A percentile compares a stretch with the other conserved stretches of the same genome.
These are phyloP conservation scores for Antennarius maculatus DNA, from an alignment of 2,797 vertebrate genomes.

Conservation along the genomic window DNA sequence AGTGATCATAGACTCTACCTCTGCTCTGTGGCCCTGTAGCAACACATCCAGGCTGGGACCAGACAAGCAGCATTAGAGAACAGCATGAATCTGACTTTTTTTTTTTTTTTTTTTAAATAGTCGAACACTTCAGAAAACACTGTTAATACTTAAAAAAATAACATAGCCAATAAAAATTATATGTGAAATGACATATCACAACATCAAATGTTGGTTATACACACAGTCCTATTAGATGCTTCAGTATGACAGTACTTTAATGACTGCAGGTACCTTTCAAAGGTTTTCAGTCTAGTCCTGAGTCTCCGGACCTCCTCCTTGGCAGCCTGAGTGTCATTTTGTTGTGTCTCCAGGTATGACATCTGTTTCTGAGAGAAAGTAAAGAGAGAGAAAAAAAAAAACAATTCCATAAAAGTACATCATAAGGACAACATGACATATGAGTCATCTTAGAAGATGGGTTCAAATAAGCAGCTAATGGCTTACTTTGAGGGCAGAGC, in stretches of 20 bases:
- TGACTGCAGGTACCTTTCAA: conserved; percentile 83
- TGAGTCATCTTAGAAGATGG: background rate
- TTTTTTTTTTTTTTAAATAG: background rate
- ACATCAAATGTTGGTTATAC: too few relatives aligned
- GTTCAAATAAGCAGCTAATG: background rate
- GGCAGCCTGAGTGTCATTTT: conserved; percentile 84
- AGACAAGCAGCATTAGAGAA: conserved; percentile 22
- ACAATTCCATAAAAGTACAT: background rate
- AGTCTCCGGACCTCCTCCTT: conserved; percentile 89
- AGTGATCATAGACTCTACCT: conserved; percentile 95
- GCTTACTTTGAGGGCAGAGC: conserved; percentile 88
- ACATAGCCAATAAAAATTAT: too few relatives aligned
- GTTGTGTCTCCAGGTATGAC: conserved; percentile 90
- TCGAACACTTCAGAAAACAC: background rate
- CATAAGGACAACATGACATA: background rate
- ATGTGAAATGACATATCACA: background rate
- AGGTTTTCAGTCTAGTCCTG: conserved; percentile 86
- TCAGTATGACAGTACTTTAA: background rate
- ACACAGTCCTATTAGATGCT: too few relatives aligned
- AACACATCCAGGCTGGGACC: conserved; percentile 86
- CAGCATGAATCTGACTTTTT: background rate
- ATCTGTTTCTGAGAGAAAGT: conserved; percentile 88
- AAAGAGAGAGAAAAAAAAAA: conserved; percentile 1
- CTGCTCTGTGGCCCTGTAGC: conserved; percentile 89
- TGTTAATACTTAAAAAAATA: too few relatives aligned